Base-by-base conservation (phyloP, 2,888 invertebrate genomes). In the Lycaena phlaeas region DNA sequence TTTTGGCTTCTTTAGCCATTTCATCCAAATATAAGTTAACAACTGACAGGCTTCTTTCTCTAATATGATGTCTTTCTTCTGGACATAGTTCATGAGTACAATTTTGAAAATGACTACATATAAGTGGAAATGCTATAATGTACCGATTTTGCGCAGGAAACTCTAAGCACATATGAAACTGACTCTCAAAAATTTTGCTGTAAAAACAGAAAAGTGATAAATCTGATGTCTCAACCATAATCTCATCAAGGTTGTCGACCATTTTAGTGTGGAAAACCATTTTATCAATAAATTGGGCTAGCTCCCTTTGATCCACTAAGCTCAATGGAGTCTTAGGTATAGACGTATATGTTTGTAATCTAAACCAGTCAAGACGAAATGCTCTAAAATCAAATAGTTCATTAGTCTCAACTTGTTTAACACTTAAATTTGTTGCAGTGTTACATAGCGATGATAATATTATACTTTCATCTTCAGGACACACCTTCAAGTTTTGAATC, bases 121-220 rank as follows among this genome's bases (percentile, higher is more conserved):
- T 95, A 42, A 98, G 86, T 5, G 99, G 99, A 71, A 99, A 99
- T 38, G 98, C 96, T 51, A 98, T 94, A 49, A 98, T 97, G 68
- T 94, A 99, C 28, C 99, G 90, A 74, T 97, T 97, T 77, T 99
- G 99, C 14, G 98, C 97, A 18, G 99, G 98, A 67, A 99, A 97
- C 71, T 98, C 98, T 52, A 99, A 86, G 74, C 98, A 98, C 95
- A 97, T 96, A 63, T 97, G 97, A 69, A 99, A 98, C 73, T 98
- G 98, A 60, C 95, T 96, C 71, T 98, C 97, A 77, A 98, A 98
- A 69, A 96, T 94, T 81, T 95, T 93, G 61, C 92, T 97, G 72
- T 97, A 98, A 67, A 98, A 98, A 70, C 98, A 99, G 69, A 98
- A 98, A 49, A 98, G 91, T 0, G 98, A 98, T 11, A 99, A 86